phyloP scores from a whole-genome alignment of 2,797 vertebrate species.

The Distichodus sexfasciatus region DNA sequence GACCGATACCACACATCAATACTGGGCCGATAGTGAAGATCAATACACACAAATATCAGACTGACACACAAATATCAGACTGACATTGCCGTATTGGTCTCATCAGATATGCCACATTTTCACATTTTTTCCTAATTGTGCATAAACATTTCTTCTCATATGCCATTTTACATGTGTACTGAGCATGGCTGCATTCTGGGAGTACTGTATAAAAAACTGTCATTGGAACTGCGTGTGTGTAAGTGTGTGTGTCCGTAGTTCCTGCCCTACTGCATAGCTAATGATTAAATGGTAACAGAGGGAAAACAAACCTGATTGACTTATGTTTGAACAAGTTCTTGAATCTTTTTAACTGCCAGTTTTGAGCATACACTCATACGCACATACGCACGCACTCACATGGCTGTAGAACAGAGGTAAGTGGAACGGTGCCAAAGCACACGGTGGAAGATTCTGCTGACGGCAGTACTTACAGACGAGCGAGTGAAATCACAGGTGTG shows the following conservation, averaged over 20 bases:
- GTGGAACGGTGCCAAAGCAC: conserved; percentile 22
- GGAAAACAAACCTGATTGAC: conserved; percentile 21
- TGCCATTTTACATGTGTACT: neutral
- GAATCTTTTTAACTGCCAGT: conserved; percentile 14
- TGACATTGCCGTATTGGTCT: too few species aligned
- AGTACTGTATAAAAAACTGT: neutral
- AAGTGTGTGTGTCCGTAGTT: neutral
- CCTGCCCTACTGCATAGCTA: neutral
- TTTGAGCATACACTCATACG: neutral
- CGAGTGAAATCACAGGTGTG: conserved; percentile 40
- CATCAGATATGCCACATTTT: too few species aligned
- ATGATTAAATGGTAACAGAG: conserved; percentile 5
- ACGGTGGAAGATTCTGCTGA: conserved; percentile 28
- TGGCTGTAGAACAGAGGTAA: neutral
- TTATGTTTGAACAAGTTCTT: conserved; percentile 44
- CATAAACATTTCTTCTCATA: neutral
- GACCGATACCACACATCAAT: too few species aligned
- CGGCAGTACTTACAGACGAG: neutral
- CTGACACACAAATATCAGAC: neutral
- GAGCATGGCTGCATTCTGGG: conserved; percentile 5
- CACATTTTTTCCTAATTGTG: too few species aligned
- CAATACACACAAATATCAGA: neutral
- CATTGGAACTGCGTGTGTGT: neutral
- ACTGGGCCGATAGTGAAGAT: too few species aligned
- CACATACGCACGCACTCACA: neutral